Evolutionary conservation across 1,140 invertebrate genomes (phyloP).

Genomic region (Drosophila virilis): DNA sequence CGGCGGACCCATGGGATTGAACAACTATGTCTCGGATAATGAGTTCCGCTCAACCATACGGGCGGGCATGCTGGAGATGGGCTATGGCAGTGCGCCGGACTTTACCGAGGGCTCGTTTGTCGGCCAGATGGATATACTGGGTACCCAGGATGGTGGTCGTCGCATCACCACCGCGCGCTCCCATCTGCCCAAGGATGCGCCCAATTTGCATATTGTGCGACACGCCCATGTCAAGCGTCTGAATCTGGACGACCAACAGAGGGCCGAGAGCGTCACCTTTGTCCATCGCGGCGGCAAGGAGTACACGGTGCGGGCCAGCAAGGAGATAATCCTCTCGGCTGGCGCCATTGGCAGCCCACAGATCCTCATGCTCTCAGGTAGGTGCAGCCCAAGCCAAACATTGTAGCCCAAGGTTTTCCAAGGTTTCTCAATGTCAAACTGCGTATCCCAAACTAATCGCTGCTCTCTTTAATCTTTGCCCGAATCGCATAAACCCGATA

Average conservation of each 20-base stretch:
- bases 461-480: conserved; percentile 14
- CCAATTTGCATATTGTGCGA: conserved; percentile 90
- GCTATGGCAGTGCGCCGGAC: conserved; percentile 85
- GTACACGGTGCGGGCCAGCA: conserved; percentile 65
- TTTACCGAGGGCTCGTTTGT: conserved; percentile 85
- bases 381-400: conserved; percentile 15
- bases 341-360: conserved; percentile 86
- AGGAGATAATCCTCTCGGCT: conserved; percentile 85
- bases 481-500: conserved; percentile 16
- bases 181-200: conserved; percentile 87
- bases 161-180: conserved; percentile 87
- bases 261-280: conserved; percentile 91
- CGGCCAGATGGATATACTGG: conserved; percentile 85
- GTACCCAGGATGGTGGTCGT: conserved; percentile 85
- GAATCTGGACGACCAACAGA: conserved; percentile 88
- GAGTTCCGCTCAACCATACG: conserved; percentile 84
- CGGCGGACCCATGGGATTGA: conserved; percentile 87
- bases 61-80: conserved; percentile 81
- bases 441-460: conserved; percentile 4
- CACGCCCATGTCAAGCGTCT: conserved; percentile 91
- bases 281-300: conserved; percentile 86
- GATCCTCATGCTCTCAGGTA: conserved; percentile 87
- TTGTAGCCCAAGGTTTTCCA: neutral
- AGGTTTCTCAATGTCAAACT: conserved; percentile 24
- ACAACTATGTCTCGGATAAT: conserved; percentile 84